Evolutionary conservation across 2,113 vertebrate species (phyloP).

Genomic region (Saimiri boliviensis): DNA sequence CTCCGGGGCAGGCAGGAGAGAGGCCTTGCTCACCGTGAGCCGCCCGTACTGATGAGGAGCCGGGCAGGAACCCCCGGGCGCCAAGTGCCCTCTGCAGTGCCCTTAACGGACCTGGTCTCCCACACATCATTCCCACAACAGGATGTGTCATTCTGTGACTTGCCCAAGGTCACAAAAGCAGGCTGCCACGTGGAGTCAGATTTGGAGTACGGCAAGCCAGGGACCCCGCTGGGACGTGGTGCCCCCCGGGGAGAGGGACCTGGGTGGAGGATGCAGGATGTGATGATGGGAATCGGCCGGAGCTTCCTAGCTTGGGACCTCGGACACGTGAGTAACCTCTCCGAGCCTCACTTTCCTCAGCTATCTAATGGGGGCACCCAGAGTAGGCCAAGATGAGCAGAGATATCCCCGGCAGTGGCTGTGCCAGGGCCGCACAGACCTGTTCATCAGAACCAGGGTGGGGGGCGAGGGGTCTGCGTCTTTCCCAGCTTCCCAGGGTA

Average conservation of each 20-base stretch:
- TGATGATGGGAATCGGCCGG: accelerated
- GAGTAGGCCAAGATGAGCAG: not conserved
- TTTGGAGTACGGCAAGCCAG: not conserved
- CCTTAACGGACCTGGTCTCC: not conserved
- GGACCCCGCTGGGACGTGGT: not conserved
- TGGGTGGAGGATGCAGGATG: accelerated
- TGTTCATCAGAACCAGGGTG: not conserved
- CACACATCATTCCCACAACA: accelerated
- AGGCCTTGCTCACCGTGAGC: accelerated
- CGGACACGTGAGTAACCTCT: not conserved
- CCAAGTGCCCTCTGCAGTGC: accelerated
- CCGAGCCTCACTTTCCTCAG: not conserved
- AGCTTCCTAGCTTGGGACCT: not conserved
- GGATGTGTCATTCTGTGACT: accelerated
- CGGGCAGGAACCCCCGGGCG: not conserved
- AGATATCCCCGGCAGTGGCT: not conserved
- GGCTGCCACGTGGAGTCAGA: accelerated
- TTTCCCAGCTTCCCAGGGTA: not conserved
- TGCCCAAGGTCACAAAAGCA: not conserved
- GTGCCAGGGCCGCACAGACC: no score
- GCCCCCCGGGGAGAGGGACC: not conserved
- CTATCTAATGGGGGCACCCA: not conserved
- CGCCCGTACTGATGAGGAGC: accelerated
- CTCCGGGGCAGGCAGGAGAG: accelerated
- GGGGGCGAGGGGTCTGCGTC: not conserved